These are phyloP conservation scores for Tylochromis polylepis DNA, from an alignment of 2,113 vertebrate species.

Conservation along the genomic window DNA sequence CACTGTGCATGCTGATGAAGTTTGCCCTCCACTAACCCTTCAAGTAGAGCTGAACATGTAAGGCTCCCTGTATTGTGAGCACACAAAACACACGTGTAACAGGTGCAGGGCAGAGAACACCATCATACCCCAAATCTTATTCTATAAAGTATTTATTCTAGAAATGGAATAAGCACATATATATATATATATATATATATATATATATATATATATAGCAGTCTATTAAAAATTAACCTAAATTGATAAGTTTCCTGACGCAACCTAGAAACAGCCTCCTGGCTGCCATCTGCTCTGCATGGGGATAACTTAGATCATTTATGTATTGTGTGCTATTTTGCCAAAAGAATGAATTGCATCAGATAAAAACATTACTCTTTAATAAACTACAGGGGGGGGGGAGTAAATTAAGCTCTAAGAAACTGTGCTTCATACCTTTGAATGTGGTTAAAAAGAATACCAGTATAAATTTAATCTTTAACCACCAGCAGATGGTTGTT, in stretches of 20 bases:
- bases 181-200: neutral
- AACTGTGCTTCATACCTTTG: neutral
- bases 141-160: neutral
- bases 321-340: constrained; percentile 17
- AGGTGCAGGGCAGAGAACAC: neutral
- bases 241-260: neutral
- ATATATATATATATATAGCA: neutral
- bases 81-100: neutral
- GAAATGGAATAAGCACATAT: neutral
- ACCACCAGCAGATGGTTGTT: constrained; percentile 5
- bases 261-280: constrained; percentile 17
- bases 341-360: constrained; percentile 9
- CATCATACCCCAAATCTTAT: neutral
- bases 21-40: constrained; percentile 21
- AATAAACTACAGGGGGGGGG: neutral
- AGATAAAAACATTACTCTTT: constrained; percentile 6
- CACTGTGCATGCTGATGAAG: constrained; percentile 29
- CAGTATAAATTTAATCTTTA: constrained; percentile 6
- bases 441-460: neutral
- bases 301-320: constrained; percentile 15
- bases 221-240: constrained; percentile 15
- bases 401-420: neutral
- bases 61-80: neutral
- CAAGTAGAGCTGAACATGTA: neutral
- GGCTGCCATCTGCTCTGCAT: constrained; percentile 27